Evolutionary conservation across 2,888 invertebrate genomes (phyloP).

Genomic region (Orthonychiurus folsomi): DNA sequence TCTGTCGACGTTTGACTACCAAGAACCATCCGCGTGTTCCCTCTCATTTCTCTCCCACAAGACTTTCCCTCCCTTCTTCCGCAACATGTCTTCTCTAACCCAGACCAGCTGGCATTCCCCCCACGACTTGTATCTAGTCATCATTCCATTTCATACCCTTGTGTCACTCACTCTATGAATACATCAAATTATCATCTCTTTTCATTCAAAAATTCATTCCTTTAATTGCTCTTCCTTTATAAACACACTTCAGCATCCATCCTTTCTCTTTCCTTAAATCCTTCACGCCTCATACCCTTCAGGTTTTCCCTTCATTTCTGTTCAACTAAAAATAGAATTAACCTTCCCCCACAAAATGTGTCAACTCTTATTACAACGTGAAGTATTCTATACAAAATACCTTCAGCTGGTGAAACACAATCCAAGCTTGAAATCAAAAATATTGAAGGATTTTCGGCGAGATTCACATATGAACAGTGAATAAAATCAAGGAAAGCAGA

Average conservation of each 20-base stretch:
- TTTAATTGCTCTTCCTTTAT: not conserved
- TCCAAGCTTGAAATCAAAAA: no score
- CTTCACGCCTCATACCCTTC: not conserved
- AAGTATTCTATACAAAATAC: no score
- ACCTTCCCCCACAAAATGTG: no score
- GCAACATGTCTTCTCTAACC: constrained; percentile 1
- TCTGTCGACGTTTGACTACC: constrained; percentile 14
- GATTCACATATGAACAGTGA: no score
- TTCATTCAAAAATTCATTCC: not conserved
- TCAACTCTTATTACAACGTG: no score
- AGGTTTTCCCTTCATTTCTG: not conserved
- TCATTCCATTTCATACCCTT: not conserved
- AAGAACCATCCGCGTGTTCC: not conserved
- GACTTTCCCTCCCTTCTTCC: not conserved
- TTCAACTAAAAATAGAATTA: no score
- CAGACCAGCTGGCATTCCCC: not conserved
- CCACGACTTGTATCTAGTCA: not conserved
- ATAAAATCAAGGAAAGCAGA: no score
- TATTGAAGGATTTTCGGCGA: no score
- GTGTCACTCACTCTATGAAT: not conserved
- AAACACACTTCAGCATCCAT: not conserved
- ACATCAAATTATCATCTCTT: not conserved
- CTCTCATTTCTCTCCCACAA: not conserved
- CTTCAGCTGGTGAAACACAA: no score
- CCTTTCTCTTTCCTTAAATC: not conserved